phyloP scores from a whole-genome alignment of 2,888 invertebrate genomes.

The Eulithis prunata region DNA sequence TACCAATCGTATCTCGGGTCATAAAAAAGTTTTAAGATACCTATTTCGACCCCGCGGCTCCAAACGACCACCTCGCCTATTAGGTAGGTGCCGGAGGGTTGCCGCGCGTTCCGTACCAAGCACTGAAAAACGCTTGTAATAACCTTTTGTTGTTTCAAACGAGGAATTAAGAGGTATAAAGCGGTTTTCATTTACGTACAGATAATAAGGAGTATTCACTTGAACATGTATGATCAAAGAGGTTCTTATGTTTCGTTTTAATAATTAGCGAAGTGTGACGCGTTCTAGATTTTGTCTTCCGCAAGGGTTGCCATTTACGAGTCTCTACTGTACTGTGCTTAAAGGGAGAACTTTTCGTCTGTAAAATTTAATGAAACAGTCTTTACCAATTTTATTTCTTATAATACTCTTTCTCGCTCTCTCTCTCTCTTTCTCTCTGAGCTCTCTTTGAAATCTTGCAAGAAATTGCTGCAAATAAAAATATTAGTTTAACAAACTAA shows the following conservation, averaged over 20 bases:
- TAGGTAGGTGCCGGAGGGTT: conserved; percentile 59
- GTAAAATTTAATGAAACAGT: neutral
- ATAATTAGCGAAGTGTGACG: conserved; percentile 16
- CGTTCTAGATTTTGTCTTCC: conserved; percentile 18
- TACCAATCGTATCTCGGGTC: conserved; percentile 33
- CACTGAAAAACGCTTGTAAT: conserved; percentile 67
- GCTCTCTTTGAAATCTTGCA: too few species aligned
- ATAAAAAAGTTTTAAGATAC: conserved; percentile 41
- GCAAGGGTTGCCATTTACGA: conserved; percentile 12
- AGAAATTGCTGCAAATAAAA: too few species aligned
- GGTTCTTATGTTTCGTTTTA: conserved; percentile 25
- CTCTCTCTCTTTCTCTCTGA: too few species aligned
- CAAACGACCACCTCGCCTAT: conserved; percentile 55
- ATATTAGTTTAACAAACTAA: too few species aligned
- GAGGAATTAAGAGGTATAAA: conserved; percentile 62
- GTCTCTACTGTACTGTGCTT: neutral
- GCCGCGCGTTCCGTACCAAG: conserved; percentile 64
- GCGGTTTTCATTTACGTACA: conserved; percentile 54
- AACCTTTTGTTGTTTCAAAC: conserved; percentile 73
- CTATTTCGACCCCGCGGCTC: conserved; percentile 27
- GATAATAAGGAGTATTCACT: conserved; percentile 40
- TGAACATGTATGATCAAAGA: conserved; percentile 30
- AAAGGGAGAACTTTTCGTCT: too few species aligned
- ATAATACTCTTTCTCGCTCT: too few species aligned
- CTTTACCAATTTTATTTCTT: too few species aligned